These are phyloP conservation scores for Pipistrellus pygmaeus DNA, from an alignment of 2,797 vertebrate species.

Conservation along the genomic window DNA sequence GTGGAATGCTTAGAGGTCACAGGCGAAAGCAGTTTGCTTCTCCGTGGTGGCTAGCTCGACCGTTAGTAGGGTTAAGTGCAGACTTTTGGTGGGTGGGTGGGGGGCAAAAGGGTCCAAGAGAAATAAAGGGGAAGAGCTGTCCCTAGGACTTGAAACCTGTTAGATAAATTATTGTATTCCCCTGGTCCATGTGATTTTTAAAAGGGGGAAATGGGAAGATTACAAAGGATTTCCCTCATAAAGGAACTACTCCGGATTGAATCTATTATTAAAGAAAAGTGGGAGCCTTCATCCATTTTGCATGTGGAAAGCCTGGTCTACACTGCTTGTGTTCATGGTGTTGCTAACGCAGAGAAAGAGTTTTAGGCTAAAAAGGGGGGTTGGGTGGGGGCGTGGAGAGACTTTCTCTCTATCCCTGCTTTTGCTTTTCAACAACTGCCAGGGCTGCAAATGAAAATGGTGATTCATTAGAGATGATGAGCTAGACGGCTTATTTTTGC, in stretches of 20 bases:
- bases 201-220: constrained; percentile 39
- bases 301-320: constrained; percentile 77
- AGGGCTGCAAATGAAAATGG: constrained; percentile 61
- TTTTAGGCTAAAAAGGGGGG: constrained; percentile 58
- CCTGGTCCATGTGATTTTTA: constrained; percentile 65
- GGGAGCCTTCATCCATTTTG: constrained; percentile 83
- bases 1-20: constrained; percentile 86
- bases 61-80: constrained; percentile 63
- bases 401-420: constrained; percentile 14
- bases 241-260: constrained; percentile 75
- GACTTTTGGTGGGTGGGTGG: constrained; percentile 71
- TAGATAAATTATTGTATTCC: constrained; percentile 72
- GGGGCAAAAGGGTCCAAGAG: constrained; percentile 34
- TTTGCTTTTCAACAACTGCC: constrained; percentile 42
- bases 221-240: constrained; percentile 23
- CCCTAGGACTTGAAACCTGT: constrained; percentile 75
- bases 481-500: not conserved
- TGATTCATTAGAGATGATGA: constrained; percentile 4
- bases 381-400: not conserved
- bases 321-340: constrained; percentile 73
- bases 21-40: constrained; percentile 80
- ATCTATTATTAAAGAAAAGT: constrained; percentile 67
- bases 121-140: constrained; percentile 60
- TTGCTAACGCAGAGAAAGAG: constrained; percentile 72
- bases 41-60: constrained; percentile 58